A percentile compares a stretch with the other conserved stretches of the same genome.
These are phyloP conservation scores for Platyura marginata DNA, from an alignment of 1,140 invertebrate species.

Conservation along the genomic window DNA sequence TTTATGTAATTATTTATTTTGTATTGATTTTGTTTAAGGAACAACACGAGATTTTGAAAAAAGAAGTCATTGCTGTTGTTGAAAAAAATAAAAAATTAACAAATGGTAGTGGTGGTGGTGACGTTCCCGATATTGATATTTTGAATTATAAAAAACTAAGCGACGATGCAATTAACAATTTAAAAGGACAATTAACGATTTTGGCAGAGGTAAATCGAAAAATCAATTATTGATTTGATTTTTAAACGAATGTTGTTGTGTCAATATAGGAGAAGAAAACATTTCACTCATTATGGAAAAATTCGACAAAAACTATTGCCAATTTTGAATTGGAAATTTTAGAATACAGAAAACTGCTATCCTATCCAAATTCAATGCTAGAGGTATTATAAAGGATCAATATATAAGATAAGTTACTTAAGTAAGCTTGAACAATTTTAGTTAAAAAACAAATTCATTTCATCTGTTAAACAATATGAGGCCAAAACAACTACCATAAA, in stretches of 20 bases:
- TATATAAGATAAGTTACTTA: background rate
- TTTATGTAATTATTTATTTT: no score
- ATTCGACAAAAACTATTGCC: background rate
- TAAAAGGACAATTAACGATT: conserved; percentile 10
- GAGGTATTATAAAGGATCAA: background rate
- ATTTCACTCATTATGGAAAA: background rate
- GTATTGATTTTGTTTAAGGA: no score
- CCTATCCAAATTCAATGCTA: background rate
- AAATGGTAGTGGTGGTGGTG: no score
- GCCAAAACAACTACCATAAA: background rate
- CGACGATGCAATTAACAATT: conserved; percentile 10
- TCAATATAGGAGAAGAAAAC: background rate
- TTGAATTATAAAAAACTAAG: conserved; percentile 3
- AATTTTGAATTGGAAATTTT: background rate
- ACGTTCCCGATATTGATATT: background rate
- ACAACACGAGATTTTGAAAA: no score
- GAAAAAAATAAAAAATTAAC: no score
- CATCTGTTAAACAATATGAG: background rate
- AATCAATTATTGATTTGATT: background rate
- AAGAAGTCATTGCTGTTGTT: no score
- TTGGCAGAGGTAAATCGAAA: conserved; percentile 5
- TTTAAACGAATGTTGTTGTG: background rate
- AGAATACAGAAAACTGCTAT: background rate
- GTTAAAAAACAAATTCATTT: background rate
- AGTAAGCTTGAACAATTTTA: background rate